A percentile compares a stretch with the other conserved stretches of the same genome.
Conservation (phyloP, 2,797 vertebrate species). For the Melanotaenia pygmaea region DNA sequence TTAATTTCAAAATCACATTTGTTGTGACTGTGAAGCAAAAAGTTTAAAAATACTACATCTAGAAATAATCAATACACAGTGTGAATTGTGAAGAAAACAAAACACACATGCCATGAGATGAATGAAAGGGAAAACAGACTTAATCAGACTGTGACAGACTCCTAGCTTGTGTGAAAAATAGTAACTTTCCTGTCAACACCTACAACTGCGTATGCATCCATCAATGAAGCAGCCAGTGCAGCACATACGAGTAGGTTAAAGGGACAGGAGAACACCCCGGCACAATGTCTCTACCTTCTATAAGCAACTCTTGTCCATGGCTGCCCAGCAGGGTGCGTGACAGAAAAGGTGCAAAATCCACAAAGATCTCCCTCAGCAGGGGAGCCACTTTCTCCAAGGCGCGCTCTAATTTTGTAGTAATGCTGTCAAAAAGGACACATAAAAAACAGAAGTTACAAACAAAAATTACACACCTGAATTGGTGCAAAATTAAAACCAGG, state of each 20-base stretch:
- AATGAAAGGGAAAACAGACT: conserved; percentile 49
- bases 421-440: conserved; percentile 71
- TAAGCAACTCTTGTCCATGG: conserved; percentile 96
- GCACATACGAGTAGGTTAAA: conserved; percentile 1
- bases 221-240: conserved; percentile 36
- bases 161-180: conserved; percentile 45
- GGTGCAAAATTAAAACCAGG: conserved; percentile 1
- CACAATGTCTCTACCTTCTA: conserved; percentile 88
- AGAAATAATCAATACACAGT: conserved; percentile 39
- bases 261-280: conserved; percentile 28
- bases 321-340: conserved; percentile 97
- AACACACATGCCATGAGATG: conserved; percentile 33
- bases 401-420: conserved; percentile 84
- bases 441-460: conserved; percentile 9
- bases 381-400: conserved; percentile 95
- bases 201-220: conserved; percentile 42
- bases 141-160: conserved; percentile 45
- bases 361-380: conserved; percentile 95
- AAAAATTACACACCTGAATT: conserved; percentile 13
- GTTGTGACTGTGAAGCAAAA: conserved; percentile 40
- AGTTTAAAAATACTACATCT: conserved; percentile 49
- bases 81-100: conserved; percentile 30
- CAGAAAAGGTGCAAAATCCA: conserved; percentile 98
- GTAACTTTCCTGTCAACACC: conserved; percentile 53
- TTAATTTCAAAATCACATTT: conserved; percentile 45